Base-by-base conservation (phyloP, 2,888 invertebrate species). In the Spodoptera littoralis region DNA sequence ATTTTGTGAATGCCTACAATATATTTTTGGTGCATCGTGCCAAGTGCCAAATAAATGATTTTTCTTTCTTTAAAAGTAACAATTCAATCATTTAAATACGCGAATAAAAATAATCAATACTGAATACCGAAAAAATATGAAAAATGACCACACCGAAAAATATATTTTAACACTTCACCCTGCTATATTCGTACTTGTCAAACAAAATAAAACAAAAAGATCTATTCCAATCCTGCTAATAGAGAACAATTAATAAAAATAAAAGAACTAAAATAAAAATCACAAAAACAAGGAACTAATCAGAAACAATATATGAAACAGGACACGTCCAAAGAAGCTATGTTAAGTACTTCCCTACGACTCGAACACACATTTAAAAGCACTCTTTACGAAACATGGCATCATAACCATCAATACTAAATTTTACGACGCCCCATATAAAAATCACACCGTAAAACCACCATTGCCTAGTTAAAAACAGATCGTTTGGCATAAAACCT, bases 401-500 rank as follows among this genome's bases (percentile, higher is more conserved):
- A 68, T 66, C 70, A 69, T 69, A 65, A 61, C 64, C 64, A 77
- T 73, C 77, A 73, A 73, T 71, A 68, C 50, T 42, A 61, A 66
- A 63, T 68, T 71, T 73, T 66, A 77, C 64, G 69, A 69, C 48
- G 4, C 44, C 30, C 59, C 64, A 77, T 77, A 80, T 70, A 75
- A 36, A 71, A 69, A 58, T 59, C 66, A 79, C 74, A 74, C 66
- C 69, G 36, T 74, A 77, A 80, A 70, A 65, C 54, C 61, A 68
- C 57, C 71, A 65, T 61, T 58, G 66, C 80, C 85, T 77, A 85
- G 80, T 88, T 88, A 81, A 80, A 89, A 89, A 84, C 80, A 76
- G 84, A 85, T 79, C 87, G 84, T 86, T 89, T 83, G 77, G 76
- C 73, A 79, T 74, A 85, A 89, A 92, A 88, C 92, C 92, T 93